A percentile compares a stretch with the other conserved stretches of the same genome.
These are phyloP conservation scores for Microcaecilia unicolor DNA, from an alignment of 2,797 vertebrate species.

Conservation along the genomic window DNA sequence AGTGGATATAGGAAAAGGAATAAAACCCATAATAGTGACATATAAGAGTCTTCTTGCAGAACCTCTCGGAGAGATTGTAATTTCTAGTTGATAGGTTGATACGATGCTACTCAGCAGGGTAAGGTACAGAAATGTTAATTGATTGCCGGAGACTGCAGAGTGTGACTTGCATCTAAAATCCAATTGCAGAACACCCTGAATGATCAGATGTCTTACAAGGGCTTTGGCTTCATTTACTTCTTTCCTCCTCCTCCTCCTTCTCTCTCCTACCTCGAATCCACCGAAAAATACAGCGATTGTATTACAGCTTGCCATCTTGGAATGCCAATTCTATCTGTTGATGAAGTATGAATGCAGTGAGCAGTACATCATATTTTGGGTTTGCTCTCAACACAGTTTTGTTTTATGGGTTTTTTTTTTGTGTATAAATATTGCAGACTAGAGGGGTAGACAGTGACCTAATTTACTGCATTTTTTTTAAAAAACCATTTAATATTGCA, in stretches of 20 bases:
- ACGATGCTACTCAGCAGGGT: too few species aligned
- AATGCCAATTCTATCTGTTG: too few species aligned
- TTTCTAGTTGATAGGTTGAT: too few species aligned
- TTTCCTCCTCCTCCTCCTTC: too few species aligned
- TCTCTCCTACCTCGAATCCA: too few species aligned
- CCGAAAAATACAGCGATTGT: too few species aligned
- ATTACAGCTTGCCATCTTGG: too few species aligned
- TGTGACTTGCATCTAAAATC: slow-evolving; percentile 59
- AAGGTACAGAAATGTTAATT: slow-evolving; percentile 46
- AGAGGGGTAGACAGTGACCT: neutral
- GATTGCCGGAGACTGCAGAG: slow-evolving; percentile 44
- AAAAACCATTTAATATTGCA: neutral
- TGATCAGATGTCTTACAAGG: slow-evolving; percentile 14
- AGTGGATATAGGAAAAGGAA: neutral
- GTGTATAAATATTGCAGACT: neutral
- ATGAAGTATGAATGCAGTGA: too few species aligned
- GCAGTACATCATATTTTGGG: too few species aligned
- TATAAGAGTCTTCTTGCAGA: slow-evolving; percentile 5
- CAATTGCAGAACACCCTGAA: slow-evolving; percentile 37
- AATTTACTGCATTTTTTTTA: neutral
- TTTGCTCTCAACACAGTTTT: too few species aligned
- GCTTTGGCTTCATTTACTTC: too few species aligned
- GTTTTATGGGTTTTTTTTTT: neutral
- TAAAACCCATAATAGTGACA: too few species aligned
- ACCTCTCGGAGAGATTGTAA: slow-evolving; percentile 8